Conservation (phyloP, 2,888 invertebrate genomes). For the Cephus nigrinus region DNA sequence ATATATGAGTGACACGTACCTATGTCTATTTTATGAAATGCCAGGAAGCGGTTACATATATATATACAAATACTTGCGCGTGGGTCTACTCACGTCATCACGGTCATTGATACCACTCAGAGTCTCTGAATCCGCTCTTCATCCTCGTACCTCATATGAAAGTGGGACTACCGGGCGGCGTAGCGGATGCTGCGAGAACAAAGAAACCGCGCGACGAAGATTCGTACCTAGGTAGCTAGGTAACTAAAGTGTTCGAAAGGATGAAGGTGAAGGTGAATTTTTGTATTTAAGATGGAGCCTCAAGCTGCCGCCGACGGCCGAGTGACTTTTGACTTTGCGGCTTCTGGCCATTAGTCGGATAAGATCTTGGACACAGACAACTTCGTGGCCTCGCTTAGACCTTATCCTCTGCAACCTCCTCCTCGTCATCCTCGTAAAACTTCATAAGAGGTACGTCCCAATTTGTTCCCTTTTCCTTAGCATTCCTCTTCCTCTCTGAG, state of each 20-base stretch:
- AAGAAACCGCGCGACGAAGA: slow-evolving; percentile 9
- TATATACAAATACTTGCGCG: no score
- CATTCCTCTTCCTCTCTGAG: slow-evolving; percentile 24
- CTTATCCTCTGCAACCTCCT: slow-evolving; percentile 39
- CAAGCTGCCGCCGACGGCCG: slow-evolving; percentile 7
- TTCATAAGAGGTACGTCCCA: slow-evolving; percentile 5
- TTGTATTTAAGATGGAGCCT: no score
- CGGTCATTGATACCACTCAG: slow-evolving; percentile 12
- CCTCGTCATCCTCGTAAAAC: slow-evolving; percentile 37
- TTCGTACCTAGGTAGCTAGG: no score
- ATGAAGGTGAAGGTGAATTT: no score
- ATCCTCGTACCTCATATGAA: slow-evolving; percentile 4
- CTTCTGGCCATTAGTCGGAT: slow-evolving; percentile 61
- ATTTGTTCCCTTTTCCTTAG: slow-evolving; percentile 25
- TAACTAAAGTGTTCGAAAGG: no score
- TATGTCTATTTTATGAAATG: no score
- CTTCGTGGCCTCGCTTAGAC: slow-evolving; percentile 25
- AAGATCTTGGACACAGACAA: slow-evolving; percentile 47
- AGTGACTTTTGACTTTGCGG: slow-evolving; percentile 55
- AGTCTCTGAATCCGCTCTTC: slow-evolving; percentile 5
- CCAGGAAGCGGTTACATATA: no score
- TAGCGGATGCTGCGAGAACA: slow-evolving; percentile 12
- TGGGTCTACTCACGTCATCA: no score
- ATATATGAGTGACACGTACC: no score
- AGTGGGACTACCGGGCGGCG: slow-evolving; percentile 21